A percentile compares a stretch with the other conserved stretches of the same genome.
phyloP scores from a whole-genome alignment of 2,888 invertebrate species.

The Autographa pulchrina region DNA sequence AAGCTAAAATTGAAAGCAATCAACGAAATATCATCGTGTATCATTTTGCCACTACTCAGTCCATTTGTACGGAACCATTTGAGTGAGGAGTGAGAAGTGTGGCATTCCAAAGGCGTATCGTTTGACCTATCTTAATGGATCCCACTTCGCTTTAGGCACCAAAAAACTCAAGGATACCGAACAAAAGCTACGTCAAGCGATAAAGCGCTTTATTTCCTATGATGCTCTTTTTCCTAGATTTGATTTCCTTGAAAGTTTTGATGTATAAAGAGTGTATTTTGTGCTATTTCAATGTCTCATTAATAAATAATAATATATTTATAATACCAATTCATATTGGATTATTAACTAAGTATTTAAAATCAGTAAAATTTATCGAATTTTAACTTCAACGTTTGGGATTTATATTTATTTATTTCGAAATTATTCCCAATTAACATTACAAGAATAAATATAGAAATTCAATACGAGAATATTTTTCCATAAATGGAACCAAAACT shows the following conservation, averaged over 20 bases:
- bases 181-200: constrained; percentile 55
- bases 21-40: constrained; percentile 48
- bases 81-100: constrained; percentile 57
- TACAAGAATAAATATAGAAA: too few species aligned
- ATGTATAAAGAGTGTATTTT: too few species aligned
- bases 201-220: constrained; percentile 60
- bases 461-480: too few species aligned
- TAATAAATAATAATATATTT: too few species aligned
- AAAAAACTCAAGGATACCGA: constrained; percentile 71
- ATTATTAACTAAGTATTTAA: too few species aligned
- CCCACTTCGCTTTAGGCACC: constrained; percentile 72
- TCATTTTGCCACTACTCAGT: constrained; percentile 50
- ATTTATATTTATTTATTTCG: too few species aligned
- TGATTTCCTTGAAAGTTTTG: constrained; percentile 38
- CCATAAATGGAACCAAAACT: too few species aligned
- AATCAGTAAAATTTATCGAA: too few species aligned
- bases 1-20: constrained; percentile 54
- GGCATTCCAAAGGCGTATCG: constrained; percentile 72
- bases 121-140: constrained; percentile 82
- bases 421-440: too few species aligned
- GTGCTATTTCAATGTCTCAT: too few species aligned
- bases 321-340: too few species aligned
- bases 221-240: constrained; percentile 38
- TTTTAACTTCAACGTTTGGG: too few species aligned
- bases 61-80: constrained; percentile 52